These are phyloP conservation scores for Sipha flava DNA, from an alignment of 1,140 invertebrate genomes.

Conservation along the genomic window DNA sequence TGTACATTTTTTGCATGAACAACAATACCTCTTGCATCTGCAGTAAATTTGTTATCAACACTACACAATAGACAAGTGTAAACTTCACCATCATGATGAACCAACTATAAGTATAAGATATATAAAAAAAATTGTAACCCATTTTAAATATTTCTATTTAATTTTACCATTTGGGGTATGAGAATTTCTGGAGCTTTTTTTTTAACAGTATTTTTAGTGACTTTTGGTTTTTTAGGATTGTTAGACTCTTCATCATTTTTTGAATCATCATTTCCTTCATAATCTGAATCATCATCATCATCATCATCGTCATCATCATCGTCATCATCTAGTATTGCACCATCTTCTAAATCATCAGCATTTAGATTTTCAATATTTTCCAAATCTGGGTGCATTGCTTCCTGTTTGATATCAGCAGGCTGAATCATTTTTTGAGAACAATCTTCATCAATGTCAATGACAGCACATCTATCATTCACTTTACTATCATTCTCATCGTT, in stretches of 20 bases:
- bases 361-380: conserved; percentile 34
- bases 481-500: conserved; percentile 6
- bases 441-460: conserved; percentile 34
- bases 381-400: conserved; percentile 34
- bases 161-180: conserved; percentile 32
- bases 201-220: not conserved
- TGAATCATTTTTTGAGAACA: conserved; percentile 36
- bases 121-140: too few species aligned
- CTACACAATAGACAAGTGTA: conserved; percentile 55
- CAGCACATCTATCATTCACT: conserved; percentile 33
- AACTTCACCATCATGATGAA: conserved; percentile 46
- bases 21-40: conserved; percentile 52
- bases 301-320: conserved; percentile 37
- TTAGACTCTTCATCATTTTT: conserved; percentile 7
- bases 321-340: conserved; percentile 35
- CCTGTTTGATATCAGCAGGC: conserved; percentile 34
- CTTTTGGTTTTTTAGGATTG: conserved; percentile 27
- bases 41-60: conserved; percentile 45
- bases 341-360: conserved; percentile 36
- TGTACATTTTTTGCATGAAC: conserved; percentile 54
- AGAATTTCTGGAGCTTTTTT: conserved; percentile 29
- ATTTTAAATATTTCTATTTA: not conserved
- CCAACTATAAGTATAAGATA: conserved; percentile 42
- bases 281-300: conserved; percentile 39
- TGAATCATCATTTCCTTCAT: conserved; percentile 37